A percentile compares a stretch with the other conserved stretches of the same genome.
These are phyloP conservation scores for Mixornis gularis DNA, from an alignment of 2,113 vertebrate genomes.

Conservation along the genomic window DNA sequence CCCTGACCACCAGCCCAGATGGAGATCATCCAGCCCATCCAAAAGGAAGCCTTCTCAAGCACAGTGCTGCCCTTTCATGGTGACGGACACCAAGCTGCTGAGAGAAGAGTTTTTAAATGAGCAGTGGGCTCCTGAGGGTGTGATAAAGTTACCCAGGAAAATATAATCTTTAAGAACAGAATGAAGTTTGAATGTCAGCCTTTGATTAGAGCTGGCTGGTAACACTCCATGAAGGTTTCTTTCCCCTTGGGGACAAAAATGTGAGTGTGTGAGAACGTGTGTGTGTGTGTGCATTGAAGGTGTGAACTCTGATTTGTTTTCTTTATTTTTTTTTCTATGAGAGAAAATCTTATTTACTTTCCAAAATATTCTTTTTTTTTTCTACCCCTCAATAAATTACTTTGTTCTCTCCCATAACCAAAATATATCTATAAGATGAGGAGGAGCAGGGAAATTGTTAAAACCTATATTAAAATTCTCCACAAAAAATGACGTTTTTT, in stretches of 20 bases:
- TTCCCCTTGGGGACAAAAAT: not conserved
- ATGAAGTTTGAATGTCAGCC: not conserved
- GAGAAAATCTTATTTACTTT: not conserved
- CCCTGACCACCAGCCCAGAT: not conserved
- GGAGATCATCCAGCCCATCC: not conserved
- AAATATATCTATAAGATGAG: not conserved
- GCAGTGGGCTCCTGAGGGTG: not conserved
- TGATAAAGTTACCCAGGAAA: not conserved
- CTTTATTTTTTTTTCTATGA: not conserved
- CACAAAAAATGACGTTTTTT: not conserved
- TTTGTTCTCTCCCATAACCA: not conserved
- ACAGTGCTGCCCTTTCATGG: rapidly evolving
- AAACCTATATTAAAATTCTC: not conserved
- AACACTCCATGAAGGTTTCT: not conserved
- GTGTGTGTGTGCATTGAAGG: not conserved
- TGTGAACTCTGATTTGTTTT: not conserved
- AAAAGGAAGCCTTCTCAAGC: not conserved
- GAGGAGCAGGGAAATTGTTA: not conserved
- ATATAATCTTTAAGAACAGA: not conserved
- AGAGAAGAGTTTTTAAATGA: not conserved
- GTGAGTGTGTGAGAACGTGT: rapidly evolving
- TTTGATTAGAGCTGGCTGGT: not conserved
- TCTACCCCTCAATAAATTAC: not conserved
- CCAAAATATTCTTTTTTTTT: not conserved
- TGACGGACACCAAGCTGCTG: not conserved